Evolutionary conservation across 2,888 invertebrate genomes (phyloP), one percentile per base, ranked within the genome.

Genomic region (Stenchaetothrips biformis): DNA sequence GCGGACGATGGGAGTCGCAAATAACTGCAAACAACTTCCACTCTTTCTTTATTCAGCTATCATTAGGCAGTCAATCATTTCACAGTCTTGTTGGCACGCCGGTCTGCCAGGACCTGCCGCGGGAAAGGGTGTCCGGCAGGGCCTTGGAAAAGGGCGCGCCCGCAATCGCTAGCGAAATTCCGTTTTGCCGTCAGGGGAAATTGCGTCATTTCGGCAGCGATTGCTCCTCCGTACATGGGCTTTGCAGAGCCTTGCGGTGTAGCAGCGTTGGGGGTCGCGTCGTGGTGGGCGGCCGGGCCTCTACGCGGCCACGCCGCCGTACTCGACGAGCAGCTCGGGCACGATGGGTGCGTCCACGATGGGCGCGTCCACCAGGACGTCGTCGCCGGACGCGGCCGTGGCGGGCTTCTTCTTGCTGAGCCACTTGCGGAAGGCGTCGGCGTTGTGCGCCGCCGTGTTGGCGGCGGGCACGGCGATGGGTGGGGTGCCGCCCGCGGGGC

Each of bases 331-430:
- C 7, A 74, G 25, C 67, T 74, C 67, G 67, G 67, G 67, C 67
- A 74, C 25, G 67, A 21, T 21, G 67, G 67, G 25, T 7, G 67
- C 67, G 67, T 74, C 37, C 37, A 37, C 37, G 37, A 37, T 4
- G 37, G 2, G 37, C 2, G 37, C 37, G 37, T 37, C 37, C 37
- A 37, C 37, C 37, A 37, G 37, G 37, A 37, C 67, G 67, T 74
- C 67, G 21, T 18, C 67, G 25, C 11, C 11, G 67, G 67, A 25
- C 9, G 67, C 67, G 67, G 21, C 67, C 25, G 67, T 25, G 67
- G 25, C 67, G 25, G 25, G 67, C 67, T 74, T 74, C 67, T 74
- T 74, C 67, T 74, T 74, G 67, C 67, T 74, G 67, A 74, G 67
- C 67, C 67, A 74, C 67, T 74, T 74, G 21, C 67, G 67, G 67